Percentiles rank a stretch among this genome's conserved stretches.
Conservation (phyloP, 2,797 vertebrate genomes). For the Rousettus madagascariensis region DNA sequence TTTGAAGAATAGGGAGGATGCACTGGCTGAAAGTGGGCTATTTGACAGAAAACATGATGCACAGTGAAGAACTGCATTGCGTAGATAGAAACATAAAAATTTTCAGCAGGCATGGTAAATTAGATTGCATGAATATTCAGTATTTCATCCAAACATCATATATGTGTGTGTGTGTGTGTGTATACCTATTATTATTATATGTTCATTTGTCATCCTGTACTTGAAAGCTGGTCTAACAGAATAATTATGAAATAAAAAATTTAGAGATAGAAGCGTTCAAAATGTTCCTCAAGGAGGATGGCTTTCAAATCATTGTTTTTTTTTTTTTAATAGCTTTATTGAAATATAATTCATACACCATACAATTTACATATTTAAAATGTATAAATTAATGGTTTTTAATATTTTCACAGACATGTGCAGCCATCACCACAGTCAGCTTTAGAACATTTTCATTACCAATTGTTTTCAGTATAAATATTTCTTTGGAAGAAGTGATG, state of each 20-base stretch:
- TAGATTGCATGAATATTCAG: not conserved
- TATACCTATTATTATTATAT: not conserved
- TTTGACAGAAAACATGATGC: not conserved
- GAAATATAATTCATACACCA: not conserved
- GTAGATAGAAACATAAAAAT: not conserved
- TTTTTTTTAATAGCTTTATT: not conserved
- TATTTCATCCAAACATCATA: not conserved
- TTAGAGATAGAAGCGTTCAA: not conserved
- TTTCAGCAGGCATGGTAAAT: not conserved
- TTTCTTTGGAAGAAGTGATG: not conserved
- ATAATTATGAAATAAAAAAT: not conserved
- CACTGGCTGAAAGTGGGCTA: not conserved
- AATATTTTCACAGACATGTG: not conserved
- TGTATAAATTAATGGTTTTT: not conserved
- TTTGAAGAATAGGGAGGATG: not conserved
- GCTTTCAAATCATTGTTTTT: not conserved
- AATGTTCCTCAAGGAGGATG: not conserved
- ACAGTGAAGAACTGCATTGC: too few species aligned
- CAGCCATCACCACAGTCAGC: not conserved
- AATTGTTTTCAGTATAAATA: not conserved
- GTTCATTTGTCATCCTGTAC: not conserved
- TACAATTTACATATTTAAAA: not conserved
- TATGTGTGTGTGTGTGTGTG: too few species aligned
- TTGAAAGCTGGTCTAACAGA: not conserved
- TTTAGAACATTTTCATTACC: not conserved